These are phyloP conservation scores for Phenganax stokvisi DNA, from an alignment of 92 coral and sea anemone genomes.

Conservation along the genomic window DNA sequence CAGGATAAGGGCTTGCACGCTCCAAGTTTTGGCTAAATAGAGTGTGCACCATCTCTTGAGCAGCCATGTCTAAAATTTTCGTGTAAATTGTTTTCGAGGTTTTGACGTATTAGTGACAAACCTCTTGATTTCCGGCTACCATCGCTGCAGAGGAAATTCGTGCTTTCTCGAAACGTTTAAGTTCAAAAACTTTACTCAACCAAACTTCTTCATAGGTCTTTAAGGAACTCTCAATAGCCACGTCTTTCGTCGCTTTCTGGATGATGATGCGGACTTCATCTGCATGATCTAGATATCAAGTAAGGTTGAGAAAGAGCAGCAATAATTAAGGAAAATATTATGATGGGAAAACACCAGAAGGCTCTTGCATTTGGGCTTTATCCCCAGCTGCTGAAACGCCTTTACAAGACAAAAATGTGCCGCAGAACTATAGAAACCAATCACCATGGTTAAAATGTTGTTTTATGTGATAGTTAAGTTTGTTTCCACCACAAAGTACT, in stretches of 20 bases:
- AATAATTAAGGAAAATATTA: neutral
- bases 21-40: no score
- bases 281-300: conserved; percentile 62
- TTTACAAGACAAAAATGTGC: no score
- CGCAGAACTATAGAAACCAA: no score
- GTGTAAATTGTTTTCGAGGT: no score
- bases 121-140: conserved; percentile 73
- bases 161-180: conserved; percentile 66
- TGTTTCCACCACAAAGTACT: no score
- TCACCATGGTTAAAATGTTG: no score
- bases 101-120: conserved; percentile 13
- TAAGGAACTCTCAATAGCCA: conserved; percentile 92
- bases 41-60: no score
- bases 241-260: conserved; percentile 95
- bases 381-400: no score
- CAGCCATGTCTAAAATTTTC: no score
- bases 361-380: neutral
- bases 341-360: neutral
- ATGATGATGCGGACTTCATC: conserved; percentile 96
- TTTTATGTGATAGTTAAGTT: no score
- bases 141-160: conserved; percentile 79
- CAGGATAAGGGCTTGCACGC: neutral
- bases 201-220: conserved; percentile 98
- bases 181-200: conserved; percentile 96
- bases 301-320: neutral